phyloP scores from a whole-genome alignment of 2,797 vertebrate genomes.

The Vespertilio murinus region DNA sequence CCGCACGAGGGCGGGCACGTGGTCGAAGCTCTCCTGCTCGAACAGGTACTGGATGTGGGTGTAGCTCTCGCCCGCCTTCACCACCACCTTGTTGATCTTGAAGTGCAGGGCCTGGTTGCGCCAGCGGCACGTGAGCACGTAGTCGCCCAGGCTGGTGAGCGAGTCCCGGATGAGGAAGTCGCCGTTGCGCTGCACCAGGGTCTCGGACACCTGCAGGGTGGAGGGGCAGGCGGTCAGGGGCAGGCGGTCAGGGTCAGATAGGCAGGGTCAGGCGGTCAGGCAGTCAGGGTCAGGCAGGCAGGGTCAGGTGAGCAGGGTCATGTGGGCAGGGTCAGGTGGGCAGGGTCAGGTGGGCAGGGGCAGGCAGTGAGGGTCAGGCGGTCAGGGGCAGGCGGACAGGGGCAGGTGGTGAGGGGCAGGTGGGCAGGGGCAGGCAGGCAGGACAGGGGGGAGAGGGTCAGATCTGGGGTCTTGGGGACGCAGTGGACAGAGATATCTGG shows the following conservation, averaged over 20 bases:
- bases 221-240: not conserved
- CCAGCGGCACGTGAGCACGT: slow-evolving; percentile 96
- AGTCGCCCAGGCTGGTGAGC: slow-evolving; percentile 93
- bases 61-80: slow-evolving; percentile 91
- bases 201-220: slow-evolving; percentile 91
- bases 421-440: not conserved
- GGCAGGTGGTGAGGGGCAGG: not conserved
- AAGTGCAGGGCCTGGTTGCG: slow-evolving; percentile 94
- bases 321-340: too few species aligned
- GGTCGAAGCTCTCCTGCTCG: slow-evolving; percentile 95
- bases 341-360: too few species aligned
- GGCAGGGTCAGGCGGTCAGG: too few species aligned
- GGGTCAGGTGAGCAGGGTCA: too few species aligned
- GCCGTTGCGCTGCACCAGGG: slow-evolving; percentile 92
- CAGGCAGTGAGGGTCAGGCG: not conserved
- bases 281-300: too few species aligned
- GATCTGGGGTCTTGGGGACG: not conserved
- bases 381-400: too few species aligned
- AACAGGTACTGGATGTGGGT: slow-evolving; percentile 93
- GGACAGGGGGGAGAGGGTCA: not conserved
- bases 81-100: slow-evolving; percentile 96
- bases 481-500: not conserved
- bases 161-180: slow-evolving; percentile 98
- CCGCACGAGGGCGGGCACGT: slow-evolving; percentile 93
- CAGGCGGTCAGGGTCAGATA: too few species aligned